Evolutionary conservation across 2,113 vertebrate species (phyloP).

Genomic region (Crotophaga sulcirostris): DNA sequence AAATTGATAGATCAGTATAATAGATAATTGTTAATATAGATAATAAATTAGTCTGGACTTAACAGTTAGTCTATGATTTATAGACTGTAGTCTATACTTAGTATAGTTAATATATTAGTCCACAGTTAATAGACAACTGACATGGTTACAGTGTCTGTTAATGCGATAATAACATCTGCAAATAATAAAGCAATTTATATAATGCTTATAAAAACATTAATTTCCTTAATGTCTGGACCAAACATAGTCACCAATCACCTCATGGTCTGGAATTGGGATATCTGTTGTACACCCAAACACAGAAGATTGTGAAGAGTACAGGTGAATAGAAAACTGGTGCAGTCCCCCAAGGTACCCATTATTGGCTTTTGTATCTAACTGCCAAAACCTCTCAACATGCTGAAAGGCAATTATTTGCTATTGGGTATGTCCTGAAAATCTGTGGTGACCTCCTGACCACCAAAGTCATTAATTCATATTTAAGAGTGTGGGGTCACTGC

Average conservation of each 20-base stretch:
- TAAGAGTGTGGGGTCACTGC: not conserved
- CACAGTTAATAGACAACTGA: not conserved
- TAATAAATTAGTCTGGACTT: not conserved
- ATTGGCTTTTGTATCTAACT: not conserved
- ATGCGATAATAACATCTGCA: not conserved
- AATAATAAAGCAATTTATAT: not conserved
- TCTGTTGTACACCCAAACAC: not conserved
- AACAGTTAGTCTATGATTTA: not conserved
- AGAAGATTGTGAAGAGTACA: not conserved
- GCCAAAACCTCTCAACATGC: not conserved
- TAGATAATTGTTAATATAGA: not conserved
- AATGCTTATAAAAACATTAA: not conserved
- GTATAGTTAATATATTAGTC: not conserved
- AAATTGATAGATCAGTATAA: not conserved
- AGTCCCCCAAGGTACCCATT: not conserved
- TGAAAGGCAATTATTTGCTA: slow-evolving; percentile 11
- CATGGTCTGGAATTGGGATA: not conserved
- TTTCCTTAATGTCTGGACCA: not conserved
- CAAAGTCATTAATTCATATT: not conserved
- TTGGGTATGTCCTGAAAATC: not conserved
- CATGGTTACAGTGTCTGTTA: not conserved
- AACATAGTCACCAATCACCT: not conserved
- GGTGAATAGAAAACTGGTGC: not conserved
- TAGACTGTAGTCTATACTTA: not conserved
- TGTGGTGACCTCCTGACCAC: not conserved